These are phyloP conservation scores for Diplolepis rosae DNA, from an alignment of 2,888 invertebrate species.

Conservation along the genomic window DNA sequence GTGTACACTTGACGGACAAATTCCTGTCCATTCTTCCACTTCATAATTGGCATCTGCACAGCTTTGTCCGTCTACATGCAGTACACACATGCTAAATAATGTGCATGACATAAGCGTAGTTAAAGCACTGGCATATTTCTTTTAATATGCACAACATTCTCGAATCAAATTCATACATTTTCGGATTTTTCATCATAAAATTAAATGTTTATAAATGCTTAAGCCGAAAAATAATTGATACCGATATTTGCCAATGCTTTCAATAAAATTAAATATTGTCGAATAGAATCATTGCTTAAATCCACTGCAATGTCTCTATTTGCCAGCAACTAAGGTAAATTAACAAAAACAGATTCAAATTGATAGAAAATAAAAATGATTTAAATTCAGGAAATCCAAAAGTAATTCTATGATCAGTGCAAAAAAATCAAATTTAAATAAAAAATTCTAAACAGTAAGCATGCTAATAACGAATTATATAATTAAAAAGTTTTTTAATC, in stretches of 20 bases:
- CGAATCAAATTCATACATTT: not conserved
- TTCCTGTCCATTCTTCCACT: conserved; percentile 70
- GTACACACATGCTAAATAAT: conserved; percentile 71
- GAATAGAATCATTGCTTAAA: not conserved
- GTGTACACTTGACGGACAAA: conserved; percentile 67
- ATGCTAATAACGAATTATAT: not conserved
- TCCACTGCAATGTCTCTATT: not conserved
- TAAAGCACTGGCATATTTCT: conserved; percentile 40
- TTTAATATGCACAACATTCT: conserved; percentile 50
- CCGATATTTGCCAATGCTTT: not conserved
- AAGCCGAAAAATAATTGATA: not conserved
- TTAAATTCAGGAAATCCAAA: not conserved
- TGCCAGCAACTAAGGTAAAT: not conserved
- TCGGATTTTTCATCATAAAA: not conserved
- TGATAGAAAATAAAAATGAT: not conserved
- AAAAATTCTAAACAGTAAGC: not conserved
- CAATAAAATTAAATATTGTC: not conserved
- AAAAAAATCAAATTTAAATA: not conserved
- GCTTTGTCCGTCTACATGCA: conserved; percentile 71
- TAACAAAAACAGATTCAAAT: not conserved
- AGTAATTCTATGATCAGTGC: not conserved
- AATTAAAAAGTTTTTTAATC: not conserved
- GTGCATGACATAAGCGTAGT: conserved; percentile 62
- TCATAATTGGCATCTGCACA: conserved; percentile 62
- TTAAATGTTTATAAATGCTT: conserved; percentile 16